Base-by-base conservation (phyloP, 2,888 invertebrate species). In the Ryuthela nishihirai region DNA sequence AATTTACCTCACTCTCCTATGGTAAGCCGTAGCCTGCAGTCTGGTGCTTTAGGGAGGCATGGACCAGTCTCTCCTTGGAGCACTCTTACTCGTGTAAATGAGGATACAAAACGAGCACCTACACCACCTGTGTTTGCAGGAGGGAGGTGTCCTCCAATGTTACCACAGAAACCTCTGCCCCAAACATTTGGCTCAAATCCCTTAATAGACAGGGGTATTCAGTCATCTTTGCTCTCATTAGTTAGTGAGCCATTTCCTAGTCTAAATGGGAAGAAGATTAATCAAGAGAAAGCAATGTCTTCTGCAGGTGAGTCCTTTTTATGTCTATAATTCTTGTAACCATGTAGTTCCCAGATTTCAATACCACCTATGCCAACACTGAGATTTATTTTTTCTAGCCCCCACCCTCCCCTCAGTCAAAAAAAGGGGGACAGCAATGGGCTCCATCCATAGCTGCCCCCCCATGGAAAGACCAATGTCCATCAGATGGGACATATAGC, bases 181-280 rank as follows among this genome's bases (percentile, higher is more conserved):
- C 54, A 44, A 17, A 52, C 60, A 40, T 58, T 63, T 42, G 60
- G 60, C 44, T 55, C 59, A 36, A 64, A 65, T 65, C 67, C 68
- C 25, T 65, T 69, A 54, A 74, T 77, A 70, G 79, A 79, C 65
- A 70, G 78, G 61, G 77, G 76, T 38, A 74, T 78, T 55, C 78
- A 79, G 71, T 77, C 78, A 23, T 76, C 78, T 24, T 68, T 78
- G 41, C 77, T 77, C 25, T 72, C 71, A 58, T 63, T 73, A 32
- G 69, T 69, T 26, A 68, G 68, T 53, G 70, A 70, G 54, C 65
- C 62, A 20, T 54, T 52, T 32, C 32, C 41, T 12, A 24, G 35
- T 10, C 21, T 10, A 4, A 34, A 17, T 34, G n/a, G n/a, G n/a
- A n/a, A n/a, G n/a, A n/a, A n/a, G n/a, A n/a, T n/a, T n/a, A n/a